Conservation (phyloP, 2,797 vertebrate genomes). For the Falco columbarius region DNA sequence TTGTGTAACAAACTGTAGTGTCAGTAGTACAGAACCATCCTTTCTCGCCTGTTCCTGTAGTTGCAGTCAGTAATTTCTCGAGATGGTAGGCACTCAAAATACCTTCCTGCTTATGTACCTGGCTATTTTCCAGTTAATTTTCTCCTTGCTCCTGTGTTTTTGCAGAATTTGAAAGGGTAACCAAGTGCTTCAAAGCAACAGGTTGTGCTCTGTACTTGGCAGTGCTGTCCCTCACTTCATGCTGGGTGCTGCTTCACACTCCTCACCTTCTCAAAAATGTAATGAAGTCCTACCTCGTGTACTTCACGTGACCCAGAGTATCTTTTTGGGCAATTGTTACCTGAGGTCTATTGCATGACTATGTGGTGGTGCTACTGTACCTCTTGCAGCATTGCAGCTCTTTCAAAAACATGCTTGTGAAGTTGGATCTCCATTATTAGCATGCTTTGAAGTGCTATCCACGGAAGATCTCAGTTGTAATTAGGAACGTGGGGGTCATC, state of each 20-base stretch:
- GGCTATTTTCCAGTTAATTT: background rate
- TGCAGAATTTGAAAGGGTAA: background rate
- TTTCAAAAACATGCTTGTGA: background rate
- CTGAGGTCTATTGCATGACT: background rate
- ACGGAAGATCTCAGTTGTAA: background rate
- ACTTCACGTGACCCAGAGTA: background rate
- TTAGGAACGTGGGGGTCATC: background rate
- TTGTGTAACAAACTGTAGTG: background rate
- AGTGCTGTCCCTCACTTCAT: background rate
- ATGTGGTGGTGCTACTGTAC: background rate
- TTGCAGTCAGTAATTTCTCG: background rate
- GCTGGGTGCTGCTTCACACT: background rate
- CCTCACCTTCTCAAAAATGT: background rate
- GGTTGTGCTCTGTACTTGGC: background rate
- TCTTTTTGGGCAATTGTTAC: background rate
- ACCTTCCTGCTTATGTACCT: background rate
- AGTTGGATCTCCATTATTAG: background rate
- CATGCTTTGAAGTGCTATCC: background rate
- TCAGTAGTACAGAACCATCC: no score
- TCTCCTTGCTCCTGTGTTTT: background rate
- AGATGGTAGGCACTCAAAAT: background rate
- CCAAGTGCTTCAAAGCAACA: background rate
- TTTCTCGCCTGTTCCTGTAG: background rate
- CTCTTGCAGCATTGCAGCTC: background rate
- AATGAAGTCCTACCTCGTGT: accelerated